phyloP scores from a whole-genome alignment of 2,113 vertebrate species.

The Oreochromis spilurus region DNA sequence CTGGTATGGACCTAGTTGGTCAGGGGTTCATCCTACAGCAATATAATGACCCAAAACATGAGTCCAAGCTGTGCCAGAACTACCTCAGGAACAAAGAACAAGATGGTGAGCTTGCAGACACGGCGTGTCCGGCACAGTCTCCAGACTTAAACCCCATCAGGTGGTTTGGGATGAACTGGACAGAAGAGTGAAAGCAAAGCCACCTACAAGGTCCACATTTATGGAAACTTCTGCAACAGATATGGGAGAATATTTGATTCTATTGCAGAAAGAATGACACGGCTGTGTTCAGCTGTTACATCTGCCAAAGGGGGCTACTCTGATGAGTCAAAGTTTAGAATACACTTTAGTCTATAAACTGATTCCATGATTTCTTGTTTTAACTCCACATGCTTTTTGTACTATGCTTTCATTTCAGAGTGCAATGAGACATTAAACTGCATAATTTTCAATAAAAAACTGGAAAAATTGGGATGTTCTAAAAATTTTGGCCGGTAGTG shows the following conservation, averaged over 20 bases:
- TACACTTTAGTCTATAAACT: accelerated
- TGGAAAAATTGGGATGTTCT: background rate
- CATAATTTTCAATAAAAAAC: background rate
- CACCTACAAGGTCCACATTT: accelerated
- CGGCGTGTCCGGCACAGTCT: background rate
- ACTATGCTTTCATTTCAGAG: background rate
- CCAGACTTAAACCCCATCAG: background rate
- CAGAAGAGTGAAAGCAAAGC: background rate
- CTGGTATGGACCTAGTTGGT: no score
- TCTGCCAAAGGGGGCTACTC: background rate
- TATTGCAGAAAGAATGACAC: accelerated
- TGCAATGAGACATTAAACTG: background rate
- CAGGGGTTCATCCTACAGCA: no score
- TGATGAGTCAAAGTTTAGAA: background rate
- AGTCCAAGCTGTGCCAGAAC: no score
- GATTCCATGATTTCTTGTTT: background rate
- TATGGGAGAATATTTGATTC: background rate
- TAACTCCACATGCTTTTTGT: background rate
- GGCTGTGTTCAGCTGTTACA: background rate
- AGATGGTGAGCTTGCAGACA: no score
- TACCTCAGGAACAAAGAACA: no score
- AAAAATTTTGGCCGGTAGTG: background rate
- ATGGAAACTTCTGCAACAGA: background rate
- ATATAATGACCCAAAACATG: no score
- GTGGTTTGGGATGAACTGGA: background rate